phyloP scores from a whole-genome alignment of 2,888 invertebrate species.

The Caprella mutica region DNA sequence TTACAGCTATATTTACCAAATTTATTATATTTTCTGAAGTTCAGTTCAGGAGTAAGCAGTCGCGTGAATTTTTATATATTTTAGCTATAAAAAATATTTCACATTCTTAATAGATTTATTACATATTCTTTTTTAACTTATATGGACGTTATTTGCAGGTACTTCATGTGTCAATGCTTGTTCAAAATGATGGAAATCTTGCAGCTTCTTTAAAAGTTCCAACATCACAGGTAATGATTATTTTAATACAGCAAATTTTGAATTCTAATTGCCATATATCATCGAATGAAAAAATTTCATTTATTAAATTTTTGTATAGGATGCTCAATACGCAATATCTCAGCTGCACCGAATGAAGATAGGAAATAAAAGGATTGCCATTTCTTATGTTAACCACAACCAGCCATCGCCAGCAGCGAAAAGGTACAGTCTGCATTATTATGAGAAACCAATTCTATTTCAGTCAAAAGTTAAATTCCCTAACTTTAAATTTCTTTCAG shows the following conservation, averaged over 20 bases:
- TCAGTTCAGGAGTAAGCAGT: too few relatives aligned
- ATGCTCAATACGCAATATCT: slow-evolving; percentile 55
- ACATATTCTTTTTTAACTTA: too few relatives aligned
- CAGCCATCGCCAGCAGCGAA: slow-evolving; percentile 37
- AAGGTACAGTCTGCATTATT: slow-evolving; percentile 18
- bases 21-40: too few relatives aligned
- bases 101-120: too few relatives aligned
- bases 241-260: too few relatives aligned
- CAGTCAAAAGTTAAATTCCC: not conserved
- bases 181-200: slow-evolving; percentile 55
- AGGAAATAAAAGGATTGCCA: slow-evolving; percentile 65
- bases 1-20: too few relatives aligned
- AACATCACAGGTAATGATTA: too few relatives aligned
- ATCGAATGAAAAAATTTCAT: too few relatives aligned
- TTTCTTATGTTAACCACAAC: slow-evolving; percentile 47
- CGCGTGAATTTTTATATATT: too few relatives aligned
- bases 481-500: slow-evolving; percentile 41
- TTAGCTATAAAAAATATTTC: too few relatives aligned
- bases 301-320: too few relatives aligned
- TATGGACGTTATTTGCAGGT: slow-evolving; percentile 45
- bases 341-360: slow-evolving; percentile 70
- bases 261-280: too few relatives aligned
- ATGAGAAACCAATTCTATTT: not conserved
- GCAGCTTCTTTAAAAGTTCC: slow-evolving; percentile 60
- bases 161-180: slow-evolving; percentile 50